A percentile compares a stretch with the other conserved stretches of the same genome.
Conservation (phyloP, 1,140 invertebrate species). For the Nephila pilipes region DNA sequence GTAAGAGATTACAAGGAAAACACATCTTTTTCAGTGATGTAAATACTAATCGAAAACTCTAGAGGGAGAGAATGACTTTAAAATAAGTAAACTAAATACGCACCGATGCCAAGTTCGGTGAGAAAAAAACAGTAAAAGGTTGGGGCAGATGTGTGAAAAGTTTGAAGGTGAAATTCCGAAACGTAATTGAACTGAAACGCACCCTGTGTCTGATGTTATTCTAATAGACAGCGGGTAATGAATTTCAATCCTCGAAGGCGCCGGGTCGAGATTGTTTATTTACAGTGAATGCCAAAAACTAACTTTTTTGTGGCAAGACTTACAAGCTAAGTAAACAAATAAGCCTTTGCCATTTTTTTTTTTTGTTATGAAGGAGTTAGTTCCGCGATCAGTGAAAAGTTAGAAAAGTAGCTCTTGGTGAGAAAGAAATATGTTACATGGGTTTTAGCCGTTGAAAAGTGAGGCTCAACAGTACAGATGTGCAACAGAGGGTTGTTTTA, state of each 20-base stretch:
- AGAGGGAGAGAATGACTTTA: background rate
- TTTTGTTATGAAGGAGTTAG: background rate
- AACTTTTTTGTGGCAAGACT: conserved; percentile 11
- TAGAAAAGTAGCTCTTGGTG: background rate
- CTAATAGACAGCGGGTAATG: conserved; percentile 22
- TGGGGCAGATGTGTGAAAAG: background rate
- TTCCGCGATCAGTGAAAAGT: background rate
- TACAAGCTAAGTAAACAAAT: background rate
- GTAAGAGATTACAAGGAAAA: too few relatives aligned
- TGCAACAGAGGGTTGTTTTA: background rate
- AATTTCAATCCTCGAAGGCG: conserved; percentile 9
- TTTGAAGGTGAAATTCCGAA: conserved; percentile 51
- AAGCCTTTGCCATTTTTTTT: background rate
- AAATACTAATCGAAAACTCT: background rate
- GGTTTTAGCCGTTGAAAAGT: background rate
- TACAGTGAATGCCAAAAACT: conserved; percentile 16
- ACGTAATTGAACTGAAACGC: conserved; percentile 40
- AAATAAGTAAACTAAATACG: conserved; percentile 23
- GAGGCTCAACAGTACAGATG: background rate
- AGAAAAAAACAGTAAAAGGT: background rate
- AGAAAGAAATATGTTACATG: background rate
- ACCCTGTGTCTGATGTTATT: background rate
- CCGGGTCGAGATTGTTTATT: conserved; percentile 36
- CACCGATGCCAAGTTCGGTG: background rate
- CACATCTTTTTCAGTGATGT: background rate